A percentile compares a stretch with the other conserved stretches of the same genome.
Conservation (phyloP, 1,140 invertebrate genomes). For the Drosophila melanogaster region DNA sequence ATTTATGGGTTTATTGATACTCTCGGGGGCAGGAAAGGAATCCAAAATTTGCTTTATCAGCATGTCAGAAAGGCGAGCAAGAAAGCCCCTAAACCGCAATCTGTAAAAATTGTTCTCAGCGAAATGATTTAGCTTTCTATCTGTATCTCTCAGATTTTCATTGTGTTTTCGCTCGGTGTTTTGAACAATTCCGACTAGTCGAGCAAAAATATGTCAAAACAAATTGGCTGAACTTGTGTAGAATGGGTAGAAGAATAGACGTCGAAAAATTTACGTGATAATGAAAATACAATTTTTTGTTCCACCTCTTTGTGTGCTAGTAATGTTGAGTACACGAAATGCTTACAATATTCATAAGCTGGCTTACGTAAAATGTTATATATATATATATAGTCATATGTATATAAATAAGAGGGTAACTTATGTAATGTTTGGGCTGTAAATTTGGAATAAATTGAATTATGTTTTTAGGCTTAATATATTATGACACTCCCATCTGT, state of each 20-base stretch:
- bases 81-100: slow-evolving; percentile 38
- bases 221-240: slow-evolving; percentile 24
- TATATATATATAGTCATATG: too few relatives aligned
- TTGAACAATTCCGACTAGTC: slow-evolving; percentile 48
- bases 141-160: slow-evolving; percentile 6
- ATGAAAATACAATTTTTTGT: slow-evolving; percentile 11
- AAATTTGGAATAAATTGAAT: background rate
- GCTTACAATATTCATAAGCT: too few relatives aligned
- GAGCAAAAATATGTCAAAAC: slow-evolving; percentile 55
- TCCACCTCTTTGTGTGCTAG: background rate
- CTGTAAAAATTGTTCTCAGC: slow-evolving; percentile 43
- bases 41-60: slow-evolving; percentile 57
- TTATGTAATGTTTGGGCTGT: background rate
- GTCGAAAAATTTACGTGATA: slow-evolving; percentile 6
- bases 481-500: background rate
- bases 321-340: background rate
- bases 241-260: background rate
- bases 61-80: slow-evolving; percentile 26
- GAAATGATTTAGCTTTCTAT: slow-evolving; percentile 46
- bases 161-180: slow-evolving; percentile 46
- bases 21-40: slow-evolving; percentile 6
- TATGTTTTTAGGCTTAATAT: background rate
- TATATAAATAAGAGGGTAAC: too few relatives aligned
- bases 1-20: slow-evolving; percentile 64
- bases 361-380: too few relatives aligned